Evolutionary conservation across 2,888 invertebrate genomes (phyloP).

Genomic region (Bellardia bayeri): DNA sequence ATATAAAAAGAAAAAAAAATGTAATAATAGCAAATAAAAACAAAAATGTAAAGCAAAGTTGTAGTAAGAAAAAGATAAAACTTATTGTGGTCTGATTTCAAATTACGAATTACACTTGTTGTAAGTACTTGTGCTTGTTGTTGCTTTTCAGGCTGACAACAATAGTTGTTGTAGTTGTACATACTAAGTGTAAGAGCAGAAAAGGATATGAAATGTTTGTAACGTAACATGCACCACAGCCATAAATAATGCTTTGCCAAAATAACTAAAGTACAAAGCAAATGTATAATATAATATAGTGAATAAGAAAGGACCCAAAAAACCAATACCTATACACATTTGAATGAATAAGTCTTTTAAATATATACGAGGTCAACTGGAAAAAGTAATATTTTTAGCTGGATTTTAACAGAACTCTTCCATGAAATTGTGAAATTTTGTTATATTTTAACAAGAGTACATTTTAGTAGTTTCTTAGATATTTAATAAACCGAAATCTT

Average conservation of each 20-base stretch:
- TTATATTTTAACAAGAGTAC: too few species aligned
- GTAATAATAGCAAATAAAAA: not conserved
- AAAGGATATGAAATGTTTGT: not conserved
- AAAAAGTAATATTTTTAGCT: too few species aligned
- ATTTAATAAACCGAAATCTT: too few species aligned
- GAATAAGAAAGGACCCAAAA: not conserved
- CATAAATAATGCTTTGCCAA: constrained; percentile 53
- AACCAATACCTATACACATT: too few species aligned
- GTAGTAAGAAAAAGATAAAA: constrained; percentile 8
- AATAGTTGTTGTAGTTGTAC: not conserved
- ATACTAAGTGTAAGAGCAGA: not conserved
- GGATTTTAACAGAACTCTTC: too few species aligned
- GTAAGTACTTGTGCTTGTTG: not conserved
- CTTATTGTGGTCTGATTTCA: constrained; percentile 57
- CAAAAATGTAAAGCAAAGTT: constrained; percentile 20
- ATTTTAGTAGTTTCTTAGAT: too few species aligned
- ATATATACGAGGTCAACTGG: too few species aligned
- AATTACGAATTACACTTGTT: constrained; percentile 12
- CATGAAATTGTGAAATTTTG: too few species aligned
- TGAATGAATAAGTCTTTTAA: too few species aligned
- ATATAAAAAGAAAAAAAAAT: not conserved
- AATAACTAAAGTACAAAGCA: constrained; percentile 1
- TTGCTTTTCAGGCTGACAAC: constrained; percentile 4
- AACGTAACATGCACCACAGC: constrained; percentile 14
- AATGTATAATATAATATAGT: not conserved